A percentile compares a stretch with the other conserved stretches of the same genome.
phyloP scores from a whole-genome alignment of 2,797 vertebrate species.

The Gymnopithys bicolor region DNA sequence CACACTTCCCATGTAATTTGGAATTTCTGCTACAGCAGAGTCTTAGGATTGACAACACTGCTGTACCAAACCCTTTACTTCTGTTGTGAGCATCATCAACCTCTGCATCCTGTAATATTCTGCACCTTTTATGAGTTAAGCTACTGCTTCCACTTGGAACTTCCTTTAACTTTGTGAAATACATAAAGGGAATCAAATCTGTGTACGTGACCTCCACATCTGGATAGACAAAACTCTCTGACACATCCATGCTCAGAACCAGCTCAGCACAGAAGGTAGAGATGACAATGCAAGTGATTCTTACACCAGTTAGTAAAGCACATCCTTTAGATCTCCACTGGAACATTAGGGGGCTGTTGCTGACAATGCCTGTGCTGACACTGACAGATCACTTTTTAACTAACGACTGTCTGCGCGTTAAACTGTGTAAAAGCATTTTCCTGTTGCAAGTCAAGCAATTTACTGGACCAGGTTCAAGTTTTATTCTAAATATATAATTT shows the following conservation, averaged over 20 bases:
- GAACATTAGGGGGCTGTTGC: background rate
- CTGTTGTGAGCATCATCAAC: background rate
- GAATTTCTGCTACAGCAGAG: background rate
- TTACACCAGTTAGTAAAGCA: background rate
- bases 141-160: constrained; percentile 13
- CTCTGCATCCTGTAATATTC: background rate
- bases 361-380: constrained; percentile 62
- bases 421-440: constrained; percentile 81
- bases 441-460: constrained; percentile 70
- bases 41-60: background rate
- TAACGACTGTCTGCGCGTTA: constrained; percentile 71
- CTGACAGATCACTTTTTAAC: constrained; percentile 83
- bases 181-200: background rate
- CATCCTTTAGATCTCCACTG: background rate
- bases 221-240: background rate
- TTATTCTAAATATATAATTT: constrained; percentile 80
- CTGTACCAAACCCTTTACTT: background rate
- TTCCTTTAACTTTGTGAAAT: constrained; percentile 1
- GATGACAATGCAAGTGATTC: background rate
- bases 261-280: background rate
- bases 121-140: background rate
- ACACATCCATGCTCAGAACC: background rate
- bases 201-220: background rate
- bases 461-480: constrained; percentile 80
- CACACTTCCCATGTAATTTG: background rate